Evolutionary conservation across 2,797 vertebrate species (phyloP).

Genomic region (Remorina albescens): DNA sequence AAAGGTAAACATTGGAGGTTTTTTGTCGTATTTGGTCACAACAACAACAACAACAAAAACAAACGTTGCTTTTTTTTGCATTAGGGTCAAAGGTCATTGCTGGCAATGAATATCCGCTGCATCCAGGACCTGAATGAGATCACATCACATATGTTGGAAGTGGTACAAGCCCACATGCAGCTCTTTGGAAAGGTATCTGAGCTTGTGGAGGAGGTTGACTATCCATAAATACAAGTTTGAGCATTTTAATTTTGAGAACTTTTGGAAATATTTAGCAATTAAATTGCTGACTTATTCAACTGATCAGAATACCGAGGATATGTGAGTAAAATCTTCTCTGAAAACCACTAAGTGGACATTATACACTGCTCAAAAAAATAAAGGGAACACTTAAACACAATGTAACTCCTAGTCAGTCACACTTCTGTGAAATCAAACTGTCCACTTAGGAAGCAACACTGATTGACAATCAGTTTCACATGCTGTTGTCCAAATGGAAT

Average conservation of each 20-base stretch:
- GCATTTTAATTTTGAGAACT: background rate
- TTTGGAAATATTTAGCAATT: background rate
- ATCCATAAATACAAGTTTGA: background rate
- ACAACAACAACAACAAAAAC: too few species aligned
- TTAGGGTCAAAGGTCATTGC: conserved; percentile 61
- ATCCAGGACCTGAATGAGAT: conserved; percentile 74
- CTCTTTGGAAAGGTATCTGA: conserved; percentile 56
- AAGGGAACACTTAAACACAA: too few species aligned
- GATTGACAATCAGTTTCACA: too few species aligned
- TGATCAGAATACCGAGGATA: background rate
- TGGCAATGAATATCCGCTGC: conserved; percentile 40
- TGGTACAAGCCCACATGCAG: conserved; percentile 67
- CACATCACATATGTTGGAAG: conserved; percentile 78
- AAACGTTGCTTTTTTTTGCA: background rate
- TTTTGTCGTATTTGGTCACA: background rate
- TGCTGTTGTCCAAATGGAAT: too few species aligned
- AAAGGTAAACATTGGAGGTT: fast-evolving
- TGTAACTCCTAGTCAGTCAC: too few species aligned
- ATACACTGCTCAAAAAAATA: too few species aligned
- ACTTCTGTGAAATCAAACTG: too few species aligned
- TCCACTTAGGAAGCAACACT: too few species aligned
- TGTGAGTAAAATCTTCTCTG: too few species aligned
- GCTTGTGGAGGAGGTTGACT: background rate
- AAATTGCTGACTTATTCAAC: background rate
- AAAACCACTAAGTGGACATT: too few species aligned